These are phyloP conservation scores for Oryctolagus cuniculus DNA, from an alignment of 2,113 vertebrate species.

Conservation along the genomic window mOryCun1.1 NC_091435.1:61774001-61774500, in stretches of 20 bases:
- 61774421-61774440: neutral
- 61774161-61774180: slow-evolving; percentile 4
- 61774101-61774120: neutral
- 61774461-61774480: no score
- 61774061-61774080: neutral
- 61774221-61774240: neutral
- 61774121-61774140: slow-evolving; percentile 7
- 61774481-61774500: neutral
- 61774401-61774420: neutral
- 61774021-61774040: neutral
- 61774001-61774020: neutral
- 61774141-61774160: neutral
- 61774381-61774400: neutral
- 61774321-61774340: slow-evolving; percentile 43
- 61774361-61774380: neutral
- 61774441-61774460: neutral
- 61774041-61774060: slow-evolving; percentile 19
- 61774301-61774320: slow-evolving; percentile 11
- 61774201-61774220: slow-evolving; percentile 21
- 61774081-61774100: neutral
- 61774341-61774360: slow-evolving; percentile 11
- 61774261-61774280: slow-evolving; percentile 48
- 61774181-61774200: slow-evolving; percentile 52
- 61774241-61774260: slow-evolving; percentile 54
- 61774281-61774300: slow-evolving; percentile 55